Evolutionary conservation across 1,140 invertebrate genomes (phyloP).

Genomic region (Zaprionus africanus): DNA sequence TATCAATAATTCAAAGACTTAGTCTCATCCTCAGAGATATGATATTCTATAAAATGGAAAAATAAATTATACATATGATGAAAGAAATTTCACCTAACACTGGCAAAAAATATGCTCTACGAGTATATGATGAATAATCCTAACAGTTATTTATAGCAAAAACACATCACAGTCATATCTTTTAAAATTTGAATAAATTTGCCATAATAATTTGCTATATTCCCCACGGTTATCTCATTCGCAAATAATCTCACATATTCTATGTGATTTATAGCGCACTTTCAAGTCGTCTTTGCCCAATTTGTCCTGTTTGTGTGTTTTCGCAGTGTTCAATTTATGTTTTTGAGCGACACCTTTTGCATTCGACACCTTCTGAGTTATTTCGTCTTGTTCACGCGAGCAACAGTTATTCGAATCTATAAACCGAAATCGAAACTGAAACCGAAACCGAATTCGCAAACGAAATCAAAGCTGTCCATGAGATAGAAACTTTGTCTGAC

Average conservation of each 20-base stretch:
- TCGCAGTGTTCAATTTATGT: not conserved
- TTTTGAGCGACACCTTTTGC: constrained; percentile 16
- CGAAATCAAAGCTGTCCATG: constrained; percentile 48
- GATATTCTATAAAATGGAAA: too few relatives aligned
- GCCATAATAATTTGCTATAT: not conserved
- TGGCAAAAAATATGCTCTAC: not conserved
- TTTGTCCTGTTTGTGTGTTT: constrained; percentile 2
- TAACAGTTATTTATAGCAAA: not conserved
- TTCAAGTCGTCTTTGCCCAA: constrained; percentile 7
- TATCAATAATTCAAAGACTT: too few relatives aligned
- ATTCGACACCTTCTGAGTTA: not conserved
- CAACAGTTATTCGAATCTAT: constrained; percentile 18
- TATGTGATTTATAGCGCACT: constrained; percentile 20
- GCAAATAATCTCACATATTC: not conserved
- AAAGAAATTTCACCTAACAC: not conserved
- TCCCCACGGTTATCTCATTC: not conserved
- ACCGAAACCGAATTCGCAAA: constrained; percentile 12
- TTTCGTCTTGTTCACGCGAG: not conserved
- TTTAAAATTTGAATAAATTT: not conserved
- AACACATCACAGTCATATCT: not conserved
- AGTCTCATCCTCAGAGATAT: too few relatives aligned
- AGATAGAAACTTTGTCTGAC: constrained; percentile 58
- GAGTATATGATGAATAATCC: too few relatives aligned
- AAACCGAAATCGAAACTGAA: constrained; percentile 11
- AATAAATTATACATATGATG: not conserved